A percentile compares a stretch with the other conserved stretches of the same genome.
Conservation (phyloP, 2,888 invertebrate genomes). For the Boloria selene region DNA sequence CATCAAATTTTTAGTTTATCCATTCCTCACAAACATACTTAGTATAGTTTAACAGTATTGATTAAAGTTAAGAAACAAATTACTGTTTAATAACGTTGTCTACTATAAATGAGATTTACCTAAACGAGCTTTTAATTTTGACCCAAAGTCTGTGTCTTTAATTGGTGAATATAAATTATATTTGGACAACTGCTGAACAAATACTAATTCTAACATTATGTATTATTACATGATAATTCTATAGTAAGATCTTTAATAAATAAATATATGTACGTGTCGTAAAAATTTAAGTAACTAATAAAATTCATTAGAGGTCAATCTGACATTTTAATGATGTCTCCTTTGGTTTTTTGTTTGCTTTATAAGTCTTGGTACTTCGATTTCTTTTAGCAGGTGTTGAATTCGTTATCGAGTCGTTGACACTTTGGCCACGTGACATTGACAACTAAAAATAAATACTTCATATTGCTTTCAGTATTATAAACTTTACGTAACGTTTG, state of each 20-base stretch:
- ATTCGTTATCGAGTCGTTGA: constrained; percentile 36
- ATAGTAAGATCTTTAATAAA: no score
- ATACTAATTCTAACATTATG: not conserved
- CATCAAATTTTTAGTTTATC: no score
- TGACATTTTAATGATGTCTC: constrained; percentile 26
- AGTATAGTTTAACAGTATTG: no score
- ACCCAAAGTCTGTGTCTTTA: not conserved
- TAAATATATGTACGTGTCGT: not conserved
- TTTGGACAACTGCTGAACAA: not conserved
- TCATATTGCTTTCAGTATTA: constrained; percentile 38
- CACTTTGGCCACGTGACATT: constrained; percentile 54
- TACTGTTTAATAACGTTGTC: constrained; percentile 9
- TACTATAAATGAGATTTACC: not conserved
- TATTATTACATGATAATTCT: not conserved
- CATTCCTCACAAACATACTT: no score
- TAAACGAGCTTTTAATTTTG: not conserved
- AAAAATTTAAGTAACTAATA: constrained; percentile 7
- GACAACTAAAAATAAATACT: constrained; percentile 56
- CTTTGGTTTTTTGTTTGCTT: constrained; percentile 31
- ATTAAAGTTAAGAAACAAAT: constrained; percentile 10
- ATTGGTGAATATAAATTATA: constrained; percentile 3
- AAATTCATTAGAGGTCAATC: constrained; percentile 26
- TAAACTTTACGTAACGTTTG: constrained; percentile 11
- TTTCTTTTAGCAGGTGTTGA: constrained; percentile 36
- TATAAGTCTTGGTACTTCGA: constrained; percentile 31